These are phyloP conservation scores for Stegophylla sp. DNA, from an alignment of 2,888 invertebrate genomes.

Conservation along the genomic window DNA sequence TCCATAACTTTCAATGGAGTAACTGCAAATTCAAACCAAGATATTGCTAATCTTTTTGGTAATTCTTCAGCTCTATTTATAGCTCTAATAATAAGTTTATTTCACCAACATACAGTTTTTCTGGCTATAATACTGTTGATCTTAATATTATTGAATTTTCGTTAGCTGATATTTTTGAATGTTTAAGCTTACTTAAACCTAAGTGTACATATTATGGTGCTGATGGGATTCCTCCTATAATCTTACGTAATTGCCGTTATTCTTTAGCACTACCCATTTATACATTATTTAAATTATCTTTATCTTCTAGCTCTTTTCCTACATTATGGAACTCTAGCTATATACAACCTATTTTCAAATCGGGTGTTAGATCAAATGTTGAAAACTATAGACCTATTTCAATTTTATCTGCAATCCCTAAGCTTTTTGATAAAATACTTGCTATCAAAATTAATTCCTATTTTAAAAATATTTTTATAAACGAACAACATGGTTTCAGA, in stretches of 20 bases:
- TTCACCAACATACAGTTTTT: background rate
- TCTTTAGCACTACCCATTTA: background rate
- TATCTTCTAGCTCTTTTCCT: constrained; percentile 4
- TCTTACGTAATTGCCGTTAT: constrained; percentile 7
- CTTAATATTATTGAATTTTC: background rate
- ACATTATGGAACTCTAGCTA: background rate
- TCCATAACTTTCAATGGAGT: background rate
- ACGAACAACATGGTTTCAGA: no score
- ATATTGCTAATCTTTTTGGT: constrained; percentile 10
- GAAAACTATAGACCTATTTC: constrained; percentile 1
- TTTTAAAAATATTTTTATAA: no score
- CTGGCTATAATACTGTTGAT: background rate
- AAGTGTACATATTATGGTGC: background rate
- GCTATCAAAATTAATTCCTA: background rate
- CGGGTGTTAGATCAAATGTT: background rate
- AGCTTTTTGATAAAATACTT: constrained; percentile 7
- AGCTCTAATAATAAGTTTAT: background rate
- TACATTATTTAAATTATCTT: constrained; percentile 10
- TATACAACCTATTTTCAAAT: constrained; percentile 1
- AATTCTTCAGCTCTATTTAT: constrained; percentile 10
- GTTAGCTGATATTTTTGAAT: background rate
- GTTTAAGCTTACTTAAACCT: constrained; percentile 10
- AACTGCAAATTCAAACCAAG: background rate
- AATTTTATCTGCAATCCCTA: constrained; percentile 1
- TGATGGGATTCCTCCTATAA: constrained; percentile 5